phyloP scores from a whole-genome alignment of 2,797 vertebrate species.

The Mormyrus proboscirostris region DNA sequence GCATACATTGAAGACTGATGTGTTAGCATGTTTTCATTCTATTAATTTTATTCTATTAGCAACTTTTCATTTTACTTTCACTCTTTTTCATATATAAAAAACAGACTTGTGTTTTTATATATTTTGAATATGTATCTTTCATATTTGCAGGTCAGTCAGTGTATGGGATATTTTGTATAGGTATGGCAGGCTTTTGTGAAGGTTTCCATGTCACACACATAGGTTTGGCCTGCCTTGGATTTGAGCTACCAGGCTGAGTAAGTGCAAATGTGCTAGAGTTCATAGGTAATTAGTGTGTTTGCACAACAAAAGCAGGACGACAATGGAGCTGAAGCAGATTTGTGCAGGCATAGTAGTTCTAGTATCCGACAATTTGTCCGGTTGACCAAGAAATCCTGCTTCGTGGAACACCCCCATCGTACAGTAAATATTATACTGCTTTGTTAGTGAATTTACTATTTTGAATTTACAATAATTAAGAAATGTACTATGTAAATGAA shows the following conservation, averaged over 20 bases:
- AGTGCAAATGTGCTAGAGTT: not conserved
- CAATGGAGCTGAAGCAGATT: not conserved
- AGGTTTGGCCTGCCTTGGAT: not conserved
- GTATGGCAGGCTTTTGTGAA: too few relatives aligned
- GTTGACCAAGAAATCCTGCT: not conserved
- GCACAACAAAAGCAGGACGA: not conserved
- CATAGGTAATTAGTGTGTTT: not conserved
- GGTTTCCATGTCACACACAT: too few relatives aligned
- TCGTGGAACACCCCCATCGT: not conserved
- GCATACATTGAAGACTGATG: too few relatives aligned
- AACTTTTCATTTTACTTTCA: too few relatives aligned
- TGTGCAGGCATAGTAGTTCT: not conserved
- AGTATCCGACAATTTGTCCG: not conserved
- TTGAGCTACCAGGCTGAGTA: not conserved
- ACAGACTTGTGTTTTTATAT: too few relatives aligned
- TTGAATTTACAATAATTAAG: not conserved
- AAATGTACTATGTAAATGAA: not conserved
- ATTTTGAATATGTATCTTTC: too few relatives aligned
- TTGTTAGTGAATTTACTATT: not conserved
- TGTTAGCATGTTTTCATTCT: too few relatives aligned
- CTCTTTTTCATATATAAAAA: too few relatives aligned
- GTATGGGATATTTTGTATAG: too few relatives aligned
- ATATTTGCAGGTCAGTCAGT: too few relatives aligned
- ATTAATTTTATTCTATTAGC: too few relatives aligned
- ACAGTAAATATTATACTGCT: not conserved